Evolutionary conservation across 2,113 vertebrate genomes (phyloP), one percentile per base, ranked within the genome.

Genomic region (Podarcis muralis): DNA sequence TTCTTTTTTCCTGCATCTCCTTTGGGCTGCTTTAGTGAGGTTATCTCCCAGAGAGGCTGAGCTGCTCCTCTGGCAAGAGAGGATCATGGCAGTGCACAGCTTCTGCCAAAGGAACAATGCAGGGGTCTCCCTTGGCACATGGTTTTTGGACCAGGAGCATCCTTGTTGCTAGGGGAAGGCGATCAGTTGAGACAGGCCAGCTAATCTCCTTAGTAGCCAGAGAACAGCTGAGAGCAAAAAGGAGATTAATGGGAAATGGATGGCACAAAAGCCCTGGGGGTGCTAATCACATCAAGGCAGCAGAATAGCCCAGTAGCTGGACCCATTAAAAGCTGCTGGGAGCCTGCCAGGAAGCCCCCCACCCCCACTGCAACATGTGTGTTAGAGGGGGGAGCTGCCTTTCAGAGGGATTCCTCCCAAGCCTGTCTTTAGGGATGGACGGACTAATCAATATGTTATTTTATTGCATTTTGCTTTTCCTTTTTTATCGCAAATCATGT

Each of bases 171-270:
- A 37, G 76, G 91, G 59, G 37, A 15, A 80, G 35, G 1, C 0
- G 40, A 88, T 87, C 89, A 89, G 91, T 90, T 91, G 90, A 83
- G 71, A 9, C 78, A 69, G 2, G 62, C n/a, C 59, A 68, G 86
- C 89, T 86, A 93, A 92, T 92, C 88, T 94, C 74, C 87, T 93
- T 93, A 94, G 87, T 15, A 69, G 65, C 23, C 86, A 62, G 90
- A 84, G 87, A 68, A 2, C 75, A 80, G 22, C 62, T n/a, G 57
- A 0, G 18, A 91, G 88, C 72, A 86, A 92, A 93, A 94, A 91
- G 87, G 80, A 57, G 92, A 95, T 95, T 93, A 95, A 40, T 65
- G 80, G 25, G 18, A 84, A 65, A 74, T 48, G 79, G 59, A 68
- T 71, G 84, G 65, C 79, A 87, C 53, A 22, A 90, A 78, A 80